Conservation (phyloP, 2,113 vertebrate genomes). For the Ictidomys tridecemlineatus region DNA sequence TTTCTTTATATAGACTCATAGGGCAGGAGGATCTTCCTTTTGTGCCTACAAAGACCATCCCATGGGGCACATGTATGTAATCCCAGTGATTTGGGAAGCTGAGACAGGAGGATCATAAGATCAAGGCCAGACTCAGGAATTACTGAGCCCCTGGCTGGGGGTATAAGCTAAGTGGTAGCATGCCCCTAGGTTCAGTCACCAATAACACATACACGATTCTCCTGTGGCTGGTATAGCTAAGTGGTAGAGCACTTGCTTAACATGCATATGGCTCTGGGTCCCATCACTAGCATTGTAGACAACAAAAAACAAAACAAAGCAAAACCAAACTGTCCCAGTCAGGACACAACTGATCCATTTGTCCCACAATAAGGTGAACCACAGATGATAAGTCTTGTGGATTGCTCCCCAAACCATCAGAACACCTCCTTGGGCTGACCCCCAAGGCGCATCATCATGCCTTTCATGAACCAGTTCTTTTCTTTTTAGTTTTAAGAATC, state of each 20-base stretch:
- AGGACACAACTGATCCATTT: not conserved
- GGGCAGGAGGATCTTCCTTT: not conserved
- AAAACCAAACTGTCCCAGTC: not conserved
- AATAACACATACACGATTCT: no score
- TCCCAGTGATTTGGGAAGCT: no score
- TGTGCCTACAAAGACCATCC: not conserved
- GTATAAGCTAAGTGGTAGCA: no score
- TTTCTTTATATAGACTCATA: not conserved
- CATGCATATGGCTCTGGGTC: no score
- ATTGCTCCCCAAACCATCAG: not conserved
- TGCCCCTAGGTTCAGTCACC: no score
- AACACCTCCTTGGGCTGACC: not conserved
- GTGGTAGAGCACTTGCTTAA: not conserved
- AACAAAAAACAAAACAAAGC: no score
- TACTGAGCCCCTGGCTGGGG: no score
- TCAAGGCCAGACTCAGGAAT: no score
- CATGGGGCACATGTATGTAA: no score
- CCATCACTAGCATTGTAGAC: no score
- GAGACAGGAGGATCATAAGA: no score
- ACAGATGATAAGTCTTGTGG: not conserved
- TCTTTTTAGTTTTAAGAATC: slow-evolving; percentile 4
- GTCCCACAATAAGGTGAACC: not conserved
- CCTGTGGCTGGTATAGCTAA: no score
- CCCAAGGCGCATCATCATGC: not conserved
- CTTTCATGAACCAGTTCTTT: not conserved